These are phyloP conservation scores for Chrysolina haemoptera DNA, from an alignment of 2,888 invertebrate species.

Conservation along the genomic window DNA sequence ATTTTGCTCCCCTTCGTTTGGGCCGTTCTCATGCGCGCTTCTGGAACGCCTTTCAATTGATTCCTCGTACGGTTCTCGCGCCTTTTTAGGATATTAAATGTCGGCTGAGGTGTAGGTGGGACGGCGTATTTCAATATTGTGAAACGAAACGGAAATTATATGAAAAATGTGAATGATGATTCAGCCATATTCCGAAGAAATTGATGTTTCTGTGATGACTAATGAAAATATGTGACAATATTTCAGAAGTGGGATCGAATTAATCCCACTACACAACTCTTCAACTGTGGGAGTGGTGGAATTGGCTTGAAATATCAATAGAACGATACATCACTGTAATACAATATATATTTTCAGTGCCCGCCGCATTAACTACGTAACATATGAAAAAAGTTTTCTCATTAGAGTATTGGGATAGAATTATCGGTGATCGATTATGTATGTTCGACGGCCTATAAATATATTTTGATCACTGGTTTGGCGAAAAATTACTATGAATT, in stretches of 20 bases:
- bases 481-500: too few relatives aligned
- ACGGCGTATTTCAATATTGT: constrained; percentile 28
- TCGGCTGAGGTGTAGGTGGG: constrained; percentile 22
- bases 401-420: too few relatives aligned
- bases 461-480: too few relatives aligned
- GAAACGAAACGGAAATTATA: constrained; percentile 34
- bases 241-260: constrained; percentile 6
- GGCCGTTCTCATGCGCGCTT: constrained; percentile 32
- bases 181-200: constrained; percentile 23
- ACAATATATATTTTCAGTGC: too few relatives aligned
- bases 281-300: too few relatives aligned
- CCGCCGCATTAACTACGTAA: too few relatives aligned
- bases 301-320: too few relatives aligned
- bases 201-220: constrained; percentile 10
- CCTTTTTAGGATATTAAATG: constrained; percentile 47
- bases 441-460: too few relatives aligned
- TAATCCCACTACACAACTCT: neutral
- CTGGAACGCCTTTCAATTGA: constrained; percentile 35
- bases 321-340: too few relatives aligned
- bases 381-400: too few relatives aligned
- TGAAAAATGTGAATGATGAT: constrained; percentile 16
- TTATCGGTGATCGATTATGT: too few relatives aligned
- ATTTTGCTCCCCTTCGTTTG: constrained; percentile 45
- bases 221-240: neutral
- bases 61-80: constrained; percentile 32